These are phyloP conservation scores for Cheilosia soror DNA, from an alignment of 2,888 invertebrate species.

Conservation along the genomic window DNA sequence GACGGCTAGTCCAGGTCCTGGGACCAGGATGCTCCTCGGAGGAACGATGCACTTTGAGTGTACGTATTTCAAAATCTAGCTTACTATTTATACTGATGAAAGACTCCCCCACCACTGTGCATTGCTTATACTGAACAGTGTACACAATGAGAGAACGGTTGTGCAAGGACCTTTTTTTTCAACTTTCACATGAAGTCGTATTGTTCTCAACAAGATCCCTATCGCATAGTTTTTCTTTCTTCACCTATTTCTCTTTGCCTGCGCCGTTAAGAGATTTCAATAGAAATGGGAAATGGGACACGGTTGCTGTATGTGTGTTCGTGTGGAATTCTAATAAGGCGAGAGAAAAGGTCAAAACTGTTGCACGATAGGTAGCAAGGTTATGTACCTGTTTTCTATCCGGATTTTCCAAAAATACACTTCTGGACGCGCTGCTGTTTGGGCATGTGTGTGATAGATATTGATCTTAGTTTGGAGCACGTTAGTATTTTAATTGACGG, in stretches of 20 bases:
- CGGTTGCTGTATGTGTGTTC: constrained; percentile 15
- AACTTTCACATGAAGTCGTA: constrained; percentile 20
- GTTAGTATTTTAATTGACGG: constrained; percentile 39
- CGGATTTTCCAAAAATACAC: constrained; percentile 2
- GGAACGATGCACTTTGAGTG: constrained; percentile 72
- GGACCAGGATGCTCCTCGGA: constrained; percentile 67
- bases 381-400: constrained; percentile 55
- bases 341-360: constrained; percentile 31
- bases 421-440: not conserved
- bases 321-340: constrained; percentile 53
- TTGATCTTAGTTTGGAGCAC: constrained; percentile 33
- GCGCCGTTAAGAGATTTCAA: constrained; percentile 54
- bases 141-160: not conserved
- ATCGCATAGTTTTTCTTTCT: constrained; percentile 60
- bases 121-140: not conserved
- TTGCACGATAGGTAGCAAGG: constrained; percentile 50
- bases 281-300: constrained; percentile 50
- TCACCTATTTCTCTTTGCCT: constrained; percentile 50
- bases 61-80: constrained; percentile 42
- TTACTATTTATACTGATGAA: constrained; percentile 62
- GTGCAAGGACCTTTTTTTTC: constrained; percentile 65
- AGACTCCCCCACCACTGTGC: constrained; percentile 53
- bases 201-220: constrained; percentile 60
- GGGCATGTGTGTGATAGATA: constrained; percentile 7
- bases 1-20: constrained; percentile 39